A percentile compares a stretch with the other conserved stretches of the same genome.
These are phyloP conservation scores for Darevskia mixta DNA, from an alignment of 2,797 vertebrate species.

Conservation along the genomic window DNA sequence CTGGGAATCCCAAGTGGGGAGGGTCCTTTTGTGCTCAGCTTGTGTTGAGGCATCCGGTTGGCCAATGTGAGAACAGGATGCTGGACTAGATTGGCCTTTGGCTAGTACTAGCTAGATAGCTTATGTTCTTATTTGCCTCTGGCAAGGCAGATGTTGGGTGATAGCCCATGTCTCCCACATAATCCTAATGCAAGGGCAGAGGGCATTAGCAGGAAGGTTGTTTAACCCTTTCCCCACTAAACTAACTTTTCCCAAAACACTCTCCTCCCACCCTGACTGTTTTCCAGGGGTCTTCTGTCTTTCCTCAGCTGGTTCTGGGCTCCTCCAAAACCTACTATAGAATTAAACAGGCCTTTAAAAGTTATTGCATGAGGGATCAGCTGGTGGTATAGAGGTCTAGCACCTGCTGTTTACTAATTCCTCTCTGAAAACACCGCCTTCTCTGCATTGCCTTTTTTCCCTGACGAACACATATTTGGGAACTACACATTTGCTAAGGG, in stretches of 20 bases:
- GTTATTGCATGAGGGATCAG: not conserved
- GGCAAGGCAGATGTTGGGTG: not conserved
- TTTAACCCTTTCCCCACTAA: too few species aligned
- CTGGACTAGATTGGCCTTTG: not conserved
- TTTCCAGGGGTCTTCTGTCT: not conserved
- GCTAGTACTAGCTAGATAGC: not conserved
- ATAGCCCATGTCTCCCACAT: not conserved
- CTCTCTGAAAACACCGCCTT: not conserved
- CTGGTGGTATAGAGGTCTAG: not conserved
- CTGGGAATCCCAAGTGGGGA: not conserved
- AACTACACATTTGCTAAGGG: conserved; percentile 18
- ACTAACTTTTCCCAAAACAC: not conserved
- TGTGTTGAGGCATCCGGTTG: not conserved
- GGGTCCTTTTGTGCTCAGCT: not conserved
- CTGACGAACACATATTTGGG: not conserved
- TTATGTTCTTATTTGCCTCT: not conserved
- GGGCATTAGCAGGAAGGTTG: not conserved
- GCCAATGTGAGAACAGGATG: not conserved
- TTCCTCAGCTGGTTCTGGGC: not conserved
- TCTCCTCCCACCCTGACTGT: not conserved
- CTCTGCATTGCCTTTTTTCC: not conserved
- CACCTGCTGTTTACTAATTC: not conserved
- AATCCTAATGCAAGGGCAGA: not conserved
- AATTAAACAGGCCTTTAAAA: not conserved
- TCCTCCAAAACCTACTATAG: not conserved